These are phyloP conservation scores for Hypotaenidia okinawae DNA, from an alignment of 2,797 vertebrate genomes.

Conservation along the genomic window DNA sequence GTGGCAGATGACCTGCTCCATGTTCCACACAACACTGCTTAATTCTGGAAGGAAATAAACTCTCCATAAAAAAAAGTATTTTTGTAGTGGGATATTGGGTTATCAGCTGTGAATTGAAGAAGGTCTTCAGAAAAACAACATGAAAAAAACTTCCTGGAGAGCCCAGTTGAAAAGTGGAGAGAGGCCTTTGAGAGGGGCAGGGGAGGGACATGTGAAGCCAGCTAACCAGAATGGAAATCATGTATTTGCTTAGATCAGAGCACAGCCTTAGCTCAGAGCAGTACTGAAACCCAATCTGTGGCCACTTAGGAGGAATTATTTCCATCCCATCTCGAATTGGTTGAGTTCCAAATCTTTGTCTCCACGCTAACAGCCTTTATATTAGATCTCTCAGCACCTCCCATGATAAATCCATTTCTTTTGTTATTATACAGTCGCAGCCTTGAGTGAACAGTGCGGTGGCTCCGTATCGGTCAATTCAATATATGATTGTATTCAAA, in stretches of 20 bases:
- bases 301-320: constrained; percentile 10
- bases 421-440: background rate
- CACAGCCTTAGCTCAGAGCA: background rate
- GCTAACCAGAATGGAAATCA: background rate
- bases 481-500: background rate
- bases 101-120: background rate
- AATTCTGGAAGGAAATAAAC: background rate
- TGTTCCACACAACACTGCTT: background rate
- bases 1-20: background rate
- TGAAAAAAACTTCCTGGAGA: fast-evolving
- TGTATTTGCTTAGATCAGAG: background rate
- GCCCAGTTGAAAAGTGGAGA: background rate
- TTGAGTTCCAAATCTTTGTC: constrained; percentile 8
- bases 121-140: background rate
- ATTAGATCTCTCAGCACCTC: background rate
- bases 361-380: background rate
- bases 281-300: background rate
- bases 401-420: background rate
- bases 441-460: background rate
- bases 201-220: background rate
- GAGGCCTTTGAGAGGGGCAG: background rate
- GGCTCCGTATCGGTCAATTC: background rate
- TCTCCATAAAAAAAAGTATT: background rate
- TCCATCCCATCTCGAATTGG: background rate
- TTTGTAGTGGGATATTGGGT: background rate